Evolutionary conservation across 2,113 vertebrate genomes (phyloP), one percentile per base, ranked within the genome.

Genomic region (Cephalopterus ornatus): DNA sequence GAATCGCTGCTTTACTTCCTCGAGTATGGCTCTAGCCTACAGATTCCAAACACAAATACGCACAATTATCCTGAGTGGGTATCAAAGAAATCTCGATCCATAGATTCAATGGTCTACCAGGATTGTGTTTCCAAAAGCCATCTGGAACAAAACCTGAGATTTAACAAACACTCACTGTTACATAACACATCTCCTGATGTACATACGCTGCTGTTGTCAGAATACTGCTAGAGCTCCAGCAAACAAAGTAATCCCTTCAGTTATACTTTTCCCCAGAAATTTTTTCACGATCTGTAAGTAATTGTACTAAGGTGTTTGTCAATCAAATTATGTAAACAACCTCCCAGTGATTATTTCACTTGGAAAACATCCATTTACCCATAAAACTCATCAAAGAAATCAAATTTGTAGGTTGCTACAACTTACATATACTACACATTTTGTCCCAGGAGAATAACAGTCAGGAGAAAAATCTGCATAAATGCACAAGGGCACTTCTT

Each of bases 181-280:
- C 14, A 56, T 30, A 61, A 82, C 85, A 46, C n/a, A 72, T 65
- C 79, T 39, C 37, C n/a, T 61, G 9, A 61, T 65, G 37, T 39
- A 82, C 18, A 42, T 14, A 49, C 24, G 35, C 5, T 27, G 17
- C 47, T 92, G 44, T 52, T 86, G 58, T 53, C 73, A 88, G 18
- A 83, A 76, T 52, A 33, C 12, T 49, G 59, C 67, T 75, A 65
- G 28, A 89, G 20, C 32, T 92, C 46, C 46, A 83, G n/a, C 63
- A 93, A 88, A 85, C 27, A 92, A 92, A 95, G 70, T 71, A 83
- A 95, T 95, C 81, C 66, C 50, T 82, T 91, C 87, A 80, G 37
- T 85, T 95, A 62, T 62, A 27, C 35, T 94, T 95, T 96, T 90
- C 62, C 20, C 32, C 46, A 58, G 26, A 32, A 87, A 59, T 39